Evolutionary conservation across 2,113 vertebrate species (phyloP).

Genomic region (Lamprotornis superbus): DNA sequence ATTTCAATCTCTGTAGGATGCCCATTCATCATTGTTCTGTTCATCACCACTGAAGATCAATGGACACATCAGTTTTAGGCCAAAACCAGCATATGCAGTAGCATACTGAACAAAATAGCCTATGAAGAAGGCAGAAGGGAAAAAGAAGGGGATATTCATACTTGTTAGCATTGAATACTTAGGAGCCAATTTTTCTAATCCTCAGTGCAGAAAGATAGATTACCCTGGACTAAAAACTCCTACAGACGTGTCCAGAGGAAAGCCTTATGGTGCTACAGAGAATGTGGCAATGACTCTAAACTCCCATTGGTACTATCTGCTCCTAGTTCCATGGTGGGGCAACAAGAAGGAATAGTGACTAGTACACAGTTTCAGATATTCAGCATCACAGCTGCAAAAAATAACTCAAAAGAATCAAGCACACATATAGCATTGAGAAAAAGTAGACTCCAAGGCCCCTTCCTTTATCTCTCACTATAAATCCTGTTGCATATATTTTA

Average conservation of each 20-base stretch:
- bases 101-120: background rate
- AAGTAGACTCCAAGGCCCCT: constrained; percentile 30
- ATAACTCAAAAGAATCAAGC: background rate
- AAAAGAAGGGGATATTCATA: background rate
- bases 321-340: background rate
- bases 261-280: background rate
- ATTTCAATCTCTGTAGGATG: background rate
- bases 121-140: background rate
- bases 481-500: constrained; percentile 33
- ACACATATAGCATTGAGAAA: background rate
- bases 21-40: background rate
- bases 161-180: background rate
- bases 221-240: background rate
- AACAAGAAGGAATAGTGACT: background rate
- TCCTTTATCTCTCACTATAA: constrained; percentile 24
- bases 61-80: background rate
- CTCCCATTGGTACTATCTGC: background rate
- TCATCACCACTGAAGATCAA: constrained; percentile 2
- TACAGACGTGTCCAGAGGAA: background rate
- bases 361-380: background rate
- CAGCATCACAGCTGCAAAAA: background rate
- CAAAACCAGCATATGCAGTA: background rate
- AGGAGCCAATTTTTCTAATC: background rate
- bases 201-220: background rate
- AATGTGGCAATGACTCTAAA: background rate